Evolutionary conservation across 2,888 invertebrate genomes (phyloP).

Genomic region (Aphidoletes aphidimyza): DNA sequence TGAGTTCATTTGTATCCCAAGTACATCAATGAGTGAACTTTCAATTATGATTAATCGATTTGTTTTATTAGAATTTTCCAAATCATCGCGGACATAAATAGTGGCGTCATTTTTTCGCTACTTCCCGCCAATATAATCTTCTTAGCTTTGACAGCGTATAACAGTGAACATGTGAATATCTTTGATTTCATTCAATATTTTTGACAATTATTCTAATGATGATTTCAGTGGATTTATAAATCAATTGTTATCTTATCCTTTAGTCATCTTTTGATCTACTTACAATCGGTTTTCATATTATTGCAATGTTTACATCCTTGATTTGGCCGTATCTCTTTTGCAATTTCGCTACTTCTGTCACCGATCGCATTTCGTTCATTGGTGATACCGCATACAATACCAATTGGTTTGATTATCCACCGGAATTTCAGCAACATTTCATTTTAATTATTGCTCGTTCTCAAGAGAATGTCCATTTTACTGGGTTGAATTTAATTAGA

Average conservation of each 20-base stretch:
- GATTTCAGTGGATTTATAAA: too few species aligned
- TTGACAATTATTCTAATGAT: too few species aligned
- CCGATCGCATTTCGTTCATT: neutral
- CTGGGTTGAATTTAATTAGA: neutral
- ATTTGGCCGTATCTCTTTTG: neutral
- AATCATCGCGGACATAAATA: neutral
- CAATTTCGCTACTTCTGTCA: neutral
- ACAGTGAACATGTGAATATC: neutral
- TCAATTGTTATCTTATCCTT: neutral
- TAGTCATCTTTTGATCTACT: neutral
- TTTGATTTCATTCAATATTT: neutral
- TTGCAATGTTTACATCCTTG: neutral
- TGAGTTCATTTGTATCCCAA: neutral
- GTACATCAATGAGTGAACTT: neutral
- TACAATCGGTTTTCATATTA: neutral
- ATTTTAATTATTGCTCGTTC: neutral
- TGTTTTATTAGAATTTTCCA: neutral
- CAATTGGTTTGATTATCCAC: neutral
- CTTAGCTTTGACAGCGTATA: neutral
- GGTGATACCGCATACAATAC: neutral
- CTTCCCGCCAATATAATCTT: neutral
- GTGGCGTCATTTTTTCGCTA: neutral
- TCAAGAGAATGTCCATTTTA: neutral
- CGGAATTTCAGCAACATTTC: neutral
- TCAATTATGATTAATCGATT: neutral